phyloP scores from a whole-genome alignment of 1,140 invertebrate species.

The Cyclargus thomasi region DNA sequence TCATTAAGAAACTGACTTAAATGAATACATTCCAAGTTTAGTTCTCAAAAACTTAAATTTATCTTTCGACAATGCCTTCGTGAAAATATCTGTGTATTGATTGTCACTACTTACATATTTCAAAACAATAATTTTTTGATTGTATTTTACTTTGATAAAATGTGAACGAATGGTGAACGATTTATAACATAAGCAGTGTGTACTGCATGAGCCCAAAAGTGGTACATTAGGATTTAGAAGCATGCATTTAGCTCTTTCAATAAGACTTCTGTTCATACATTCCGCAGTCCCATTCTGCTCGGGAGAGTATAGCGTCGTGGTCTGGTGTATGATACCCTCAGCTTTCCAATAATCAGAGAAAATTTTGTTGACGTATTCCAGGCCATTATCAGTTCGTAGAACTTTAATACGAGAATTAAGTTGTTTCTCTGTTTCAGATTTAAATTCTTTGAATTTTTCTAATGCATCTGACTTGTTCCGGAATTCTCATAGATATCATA shows the following conservation, averaged over 20 bases:
- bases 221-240: too few species aligned
- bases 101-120: slow-evolving; percentile 21
- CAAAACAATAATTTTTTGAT: slow-evolving; percentile 25
- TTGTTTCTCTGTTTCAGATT: slow-evolving; percentile 6
- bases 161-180: not conserved
- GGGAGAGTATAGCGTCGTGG: not conserved
- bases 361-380: not conserved
- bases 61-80: slow-evolving; percentile 25
- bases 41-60: slow-evolving; percentile 24
- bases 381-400: slow-evolving; percentile 7
- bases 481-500: too few species aligned
- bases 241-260: too few species aligned
- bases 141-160: slow-evolving; percentile 28
- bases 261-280: too few species aligned
- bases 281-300: too few species aligned
- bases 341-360: slow-evolving; percentile 13
- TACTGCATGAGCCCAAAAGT: too few species aligned
- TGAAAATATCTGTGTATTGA: slow-evolving; percentile 27
- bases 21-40: slow-evolving; percentile 23
- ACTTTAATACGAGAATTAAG: not conserved
- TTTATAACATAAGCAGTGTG: too few species aligned
- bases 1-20: slow-evolving; percentile 11
- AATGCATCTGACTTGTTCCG: not conserved
- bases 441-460: slow-evolving; percentile 19
- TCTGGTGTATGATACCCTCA: slow-evolving; percentile 1